phyloP scores from a whole-genome alignment of 2,113 vertebrate species.

The Boulengeromyrus knoepffleri region DNA sequence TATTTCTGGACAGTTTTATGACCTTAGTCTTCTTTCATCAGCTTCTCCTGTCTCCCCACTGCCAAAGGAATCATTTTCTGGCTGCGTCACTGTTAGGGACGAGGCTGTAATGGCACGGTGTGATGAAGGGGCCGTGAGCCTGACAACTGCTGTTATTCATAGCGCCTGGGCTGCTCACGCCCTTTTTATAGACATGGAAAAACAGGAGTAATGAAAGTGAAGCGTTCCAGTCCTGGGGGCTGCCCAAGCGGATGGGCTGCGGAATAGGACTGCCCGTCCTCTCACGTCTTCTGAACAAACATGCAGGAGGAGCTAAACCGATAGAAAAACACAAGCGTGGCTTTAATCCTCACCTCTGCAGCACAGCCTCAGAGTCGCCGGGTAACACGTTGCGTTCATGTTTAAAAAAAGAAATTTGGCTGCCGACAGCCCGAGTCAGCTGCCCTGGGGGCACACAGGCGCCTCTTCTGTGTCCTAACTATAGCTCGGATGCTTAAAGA shows the following conservation, averaged over 20 bases:
- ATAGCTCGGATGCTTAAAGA: not conserved
- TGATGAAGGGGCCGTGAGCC: not conserved
- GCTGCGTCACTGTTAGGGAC: not conserved
- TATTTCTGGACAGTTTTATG: not conserved
- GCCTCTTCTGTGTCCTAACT: not conserved
- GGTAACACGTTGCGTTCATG: not conserved
- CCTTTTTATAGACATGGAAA: slow-evolving; percentile 20
- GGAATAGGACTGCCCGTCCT: not conserved
- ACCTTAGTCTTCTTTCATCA: not conserved
- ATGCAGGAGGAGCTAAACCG: not conserved
- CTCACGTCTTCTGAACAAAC: not conserved
- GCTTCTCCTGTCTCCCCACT: not conserved
- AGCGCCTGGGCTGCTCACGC: not conserved
- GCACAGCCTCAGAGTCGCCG: not conserved
- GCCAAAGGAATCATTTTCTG: not conserved
- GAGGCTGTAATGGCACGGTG: not conserved
- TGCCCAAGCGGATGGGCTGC: not conserved
- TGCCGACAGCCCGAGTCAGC: not conserved
- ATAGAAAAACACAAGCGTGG: not conserved
- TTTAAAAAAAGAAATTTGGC: not conserved
- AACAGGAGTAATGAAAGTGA: slow-evolving; percentile 19
- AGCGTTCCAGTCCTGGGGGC: not conserved
- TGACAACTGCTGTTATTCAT: slow-evolving; percentile 13
- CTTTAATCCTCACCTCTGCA: not conserved
- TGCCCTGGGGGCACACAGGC: not conserved